Base-by-base conservation (phyloP, 2,113 vertebrate genomes). In the Corydoras sp. region DNA sequence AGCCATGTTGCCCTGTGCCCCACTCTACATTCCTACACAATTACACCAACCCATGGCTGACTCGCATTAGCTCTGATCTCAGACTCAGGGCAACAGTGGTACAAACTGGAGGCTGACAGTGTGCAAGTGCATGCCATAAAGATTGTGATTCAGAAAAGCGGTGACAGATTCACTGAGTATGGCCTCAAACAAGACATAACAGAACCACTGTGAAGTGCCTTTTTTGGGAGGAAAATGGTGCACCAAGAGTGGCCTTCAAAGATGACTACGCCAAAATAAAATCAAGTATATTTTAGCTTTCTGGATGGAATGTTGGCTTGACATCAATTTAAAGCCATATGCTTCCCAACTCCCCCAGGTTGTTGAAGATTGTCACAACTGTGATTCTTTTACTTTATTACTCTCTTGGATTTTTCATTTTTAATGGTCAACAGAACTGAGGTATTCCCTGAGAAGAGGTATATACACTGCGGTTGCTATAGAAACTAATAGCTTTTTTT, bases 11-110 rank as follows among this genome's bases (percentile, higher is more conserved):
- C 65, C 75, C 69, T 82, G 76, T 81, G 79, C 79, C 85, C 83
- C 80, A 14, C 75, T 86, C 87, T 87, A 77, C 83, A 88, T 87
- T 87, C 82, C 86, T 85, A 64, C 80, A 79, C 87, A 88, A 89
- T 88, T 87, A 87, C 83, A 81, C 80, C 69, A 81, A 76, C 81
- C 83, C 84, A 81, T 87, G 87, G 86, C 84, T 87, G 86, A 88
- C 83, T 85, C 85, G 78, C 84, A 87, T 90, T 88, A 88, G 79
- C 75, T 69, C 76, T 85, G 83, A 88, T 88, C 87, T 83, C 79
- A 84, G 81, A 76, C 83, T 86, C 51, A 50, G 59, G 62, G 61
- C 49, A 5, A 58, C 43, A 61, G 35, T 55, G 51, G 50, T 30
- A 64, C 59, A 62, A 50, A 32, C 70, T 30, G 64, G 71, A 43